These are phyloP conservation scores for Uromys caudimaculatus DNA, from an alignment of 2,797 vertebrate species.

Conservation along the genomic window DNA sequence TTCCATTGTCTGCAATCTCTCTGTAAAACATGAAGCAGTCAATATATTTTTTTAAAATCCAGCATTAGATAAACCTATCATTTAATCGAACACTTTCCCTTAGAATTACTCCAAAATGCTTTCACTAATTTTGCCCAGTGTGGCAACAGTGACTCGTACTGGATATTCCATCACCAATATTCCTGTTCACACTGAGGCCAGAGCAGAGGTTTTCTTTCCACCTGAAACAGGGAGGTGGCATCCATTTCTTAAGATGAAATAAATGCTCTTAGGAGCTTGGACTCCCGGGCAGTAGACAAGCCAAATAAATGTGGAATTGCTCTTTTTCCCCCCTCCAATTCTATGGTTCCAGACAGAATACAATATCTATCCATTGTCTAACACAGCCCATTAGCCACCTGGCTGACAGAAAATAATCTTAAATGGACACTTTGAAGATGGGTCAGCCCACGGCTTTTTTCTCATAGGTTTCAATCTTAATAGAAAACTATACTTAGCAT, in stretches of 20 bases:
- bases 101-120: conserved; percentile 67
- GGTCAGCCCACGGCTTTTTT: conserved; percentile 79
- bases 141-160: conserved; percentile 68
- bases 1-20: conserved; percentile 64
- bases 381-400: conserved; percentile 82
- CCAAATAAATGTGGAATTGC: conserved; percentile 81
- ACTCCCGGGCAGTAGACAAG: conserved; percentile 78
- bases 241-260: conserved; percentile 82
- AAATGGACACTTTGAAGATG: conserved; percentile 83
- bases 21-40: conserved; percentile 68
- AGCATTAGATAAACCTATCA: conserved; percentile 68
- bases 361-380: conserved; percentile 84
- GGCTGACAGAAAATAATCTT: conserved; percentile 84
- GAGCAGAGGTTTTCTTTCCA: conserved; percentile 72
- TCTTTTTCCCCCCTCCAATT: conserved; percentile 75
- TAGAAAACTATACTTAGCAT: conserved; percentile 80
- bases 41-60: conserved; percentile 28
- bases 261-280: conserved; percentile 74
- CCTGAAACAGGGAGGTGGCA: conserved; percentile 72
- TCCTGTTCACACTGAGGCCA: conserved; percentile 71
- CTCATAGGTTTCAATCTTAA: conserved; percentile 80
- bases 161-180: conserved; percentile 50
- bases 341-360: conserved; percentile 81
- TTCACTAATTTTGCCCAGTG: conserved; percentile 59
- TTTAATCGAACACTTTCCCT: conserved; percentile 66